Evolutionary conservation across 2,113 vertebrate genomes (phyloP).

Genomic region (Meriones unguiculatus): DNA sequence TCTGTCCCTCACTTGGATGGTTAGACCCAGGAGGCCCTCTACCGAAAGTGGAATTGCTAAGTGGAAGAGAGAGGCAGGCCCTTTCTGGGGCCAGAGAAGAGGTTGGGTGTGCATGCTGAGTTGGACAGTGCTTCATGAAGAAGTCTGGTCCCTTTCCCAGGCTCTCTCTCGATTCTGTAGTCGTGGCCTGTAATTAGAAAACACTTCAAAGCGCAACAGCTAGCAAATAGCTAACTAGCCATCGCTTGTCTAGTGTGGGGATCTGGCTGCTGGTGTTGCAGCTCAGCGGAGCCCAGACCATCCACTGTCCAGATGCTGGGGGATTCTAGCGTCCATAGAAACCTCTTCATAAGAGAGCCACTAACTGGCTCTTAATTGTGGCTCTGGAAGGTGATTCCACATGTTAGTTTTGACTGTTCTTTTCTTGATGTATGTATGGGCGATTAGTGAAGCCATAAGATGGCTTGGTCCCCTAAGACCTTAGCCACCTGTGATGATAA

Average conservation of each 20-base stretch:
- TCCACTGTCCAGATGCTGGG: background rate
- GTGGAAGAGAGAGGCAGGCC: no score
- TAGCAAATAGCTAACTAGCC: background rate
- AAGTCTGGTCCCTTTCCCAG: background rate
- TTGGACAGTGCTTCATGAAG: background rate
- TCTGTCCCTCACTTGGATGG: no score
- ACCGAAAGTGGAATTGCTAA: no score
- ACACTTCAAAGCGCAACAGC: slow-evolving; percentile 68
- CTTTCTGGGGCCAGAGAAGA: no score
- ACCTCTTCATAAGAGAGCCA: slow-evolving; percentile 56
- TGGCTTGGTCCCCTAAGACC: background rate
- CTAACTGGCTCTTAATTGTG: slow-evolving; percentile 27
- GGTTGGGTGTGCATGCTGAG: no score
- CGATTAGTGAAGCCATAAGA: background rate
- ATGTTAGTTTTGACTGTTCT: background rate
- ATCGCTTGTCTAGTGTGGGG: rapidly evolving
- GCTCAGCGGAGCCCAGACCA: rapidly evolving
- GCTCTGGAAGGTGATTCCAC: background rate
- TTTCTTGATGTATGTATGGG: slow-evolving; percentile 1
- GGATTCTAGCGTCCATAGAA: slow-evolving; percentile 9
- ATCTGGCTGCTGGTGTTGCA: background rate
- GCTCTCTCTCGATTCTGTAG: background rate
- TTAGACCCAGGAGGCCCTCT: no score
- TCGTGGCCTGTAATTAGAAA: rapidly evolving
- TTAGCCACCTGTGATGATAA: background rate